These are phyloP conservation scores for Siderastrea radians DNA, from an alignment of 92 coral and sea anemone genomes.

Conservation along the genomic window DNA sequence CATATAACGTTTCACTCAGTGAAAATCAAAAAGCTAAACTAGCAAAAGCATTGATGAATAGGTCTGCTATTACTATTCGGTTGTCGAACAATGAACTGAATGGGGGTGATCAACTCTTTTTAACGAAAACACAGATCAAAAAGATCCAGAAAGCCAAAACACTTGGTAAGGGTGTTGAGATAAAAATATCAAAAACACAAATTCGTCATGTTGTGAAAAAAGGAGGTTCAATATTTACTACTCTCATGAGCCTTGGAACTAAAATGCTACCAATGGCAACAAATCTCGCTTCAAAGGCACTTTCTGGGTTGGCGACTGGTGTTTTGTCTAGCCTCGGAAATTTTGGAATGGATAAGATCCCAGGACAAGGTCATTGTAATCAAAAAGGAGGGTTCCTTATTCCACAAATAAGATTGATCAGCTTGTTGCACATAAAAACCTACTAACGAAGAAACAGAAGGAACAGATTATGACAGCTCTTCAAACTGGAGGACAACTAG, in stretches of 20 bases:
- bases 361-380: neutral
- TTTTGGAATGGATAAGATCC: neutral
- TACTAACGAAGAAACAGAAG: neutral
- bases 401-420: neutral
- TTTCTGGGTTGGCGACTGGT: neutral
- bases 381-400: neutral
- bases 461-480: neutral
- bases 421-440: neutral
- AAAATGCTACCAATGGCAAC: neutral
- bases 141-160: neutral
- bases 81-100: neutral
- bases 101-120: slow-evolving; percentile 20
- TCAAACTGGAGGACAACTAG: neutral
- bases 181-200: neutral
- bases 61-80: neutral
- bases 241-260: neutral
- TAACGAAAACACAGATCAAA: slow-evolving; percentile 32
- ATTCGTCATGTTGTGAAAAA: neutral
- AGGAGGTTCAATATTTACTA: neutral
- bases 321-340: neutral
- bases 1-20: neutral
- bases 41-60: neutral
- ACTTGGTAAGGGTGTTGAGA: neutral
- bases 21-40: slow-evolving; percentile 21
- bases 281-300: neutral